Conservation (phyloP, 2,888 invertebrate genomes). For the Thera britannica region DNA sequence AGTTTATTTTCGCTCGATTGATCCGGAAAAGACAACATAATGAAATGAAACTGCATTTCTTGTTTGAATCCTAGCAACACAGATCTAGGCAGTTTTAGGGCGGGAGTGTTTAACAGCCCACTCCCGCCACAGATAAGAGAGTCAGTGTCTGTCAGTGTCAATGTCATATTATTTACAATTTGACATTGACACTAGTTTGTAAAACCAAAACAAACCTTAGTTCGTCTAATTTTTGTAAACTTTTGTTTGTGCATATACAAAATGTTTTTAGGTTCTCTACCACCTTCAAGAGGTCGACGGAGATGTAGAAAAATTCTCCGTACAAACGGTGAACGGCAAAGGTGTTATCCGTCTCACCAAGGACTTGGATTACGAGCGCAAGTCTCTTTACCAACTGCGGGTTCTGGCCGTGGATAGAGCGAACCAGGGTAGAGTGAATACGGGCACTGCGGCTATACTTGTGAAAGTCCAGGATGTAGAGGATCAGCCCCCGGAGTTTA, state of each 20-base stretch:
- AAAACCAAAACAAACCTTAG: too few relatives aligned
- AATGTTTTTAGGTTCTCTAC: conserved; percentile 88
- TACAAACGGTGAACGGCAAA: conserved; percentile 93
- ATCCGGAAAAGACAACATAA: too few relatives aligned
- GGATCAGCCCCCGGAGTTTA: conserved; percentile 96
- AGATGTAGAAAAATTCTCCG: conserved; percentile 90
- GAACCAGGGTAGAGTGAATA: conserved; percentile 92
- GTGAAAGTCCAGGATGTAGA: conserved; percentile 94
- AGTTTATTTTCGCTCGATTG: too few relatives aligned
- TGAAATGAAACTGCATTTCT: too few relatives aligned
- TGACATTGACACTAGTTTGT: too few relatives aligned
- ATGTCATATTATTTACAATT: too few relatives aligned
- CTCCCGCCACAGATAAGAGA: too few relatives aligned
- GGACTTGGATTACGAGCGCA: conserved; percentile 93
- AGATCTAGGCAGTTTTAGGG: too few relatives aligned
- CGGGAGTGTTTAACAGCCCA: too few relatives aligned
- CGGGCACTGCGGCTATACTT: conserved; percentile 94
- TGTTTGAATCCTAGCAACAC: too few relatives aligned
- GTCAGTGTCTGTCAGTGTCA: too few relatives aligned
- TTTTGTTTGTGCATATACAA: neutral
- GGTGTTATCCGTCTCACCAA: conserved; percentile 92
- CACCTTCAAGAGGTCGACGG: conserved; percentile 92
- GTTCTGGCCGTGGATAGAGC: conserved; percentile 94
- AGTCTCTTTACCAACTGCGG: conserved; percentile 93
- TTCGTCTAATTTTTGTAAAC: too few relatives aligned